Percentiles rank a stretch among this genome's conserved stretches.
These are phyloP conservation scores for Spilogale gracilis DNA, from an alignment of 2,113 vertebrate species.

Conservation along the genomic window DNA sequence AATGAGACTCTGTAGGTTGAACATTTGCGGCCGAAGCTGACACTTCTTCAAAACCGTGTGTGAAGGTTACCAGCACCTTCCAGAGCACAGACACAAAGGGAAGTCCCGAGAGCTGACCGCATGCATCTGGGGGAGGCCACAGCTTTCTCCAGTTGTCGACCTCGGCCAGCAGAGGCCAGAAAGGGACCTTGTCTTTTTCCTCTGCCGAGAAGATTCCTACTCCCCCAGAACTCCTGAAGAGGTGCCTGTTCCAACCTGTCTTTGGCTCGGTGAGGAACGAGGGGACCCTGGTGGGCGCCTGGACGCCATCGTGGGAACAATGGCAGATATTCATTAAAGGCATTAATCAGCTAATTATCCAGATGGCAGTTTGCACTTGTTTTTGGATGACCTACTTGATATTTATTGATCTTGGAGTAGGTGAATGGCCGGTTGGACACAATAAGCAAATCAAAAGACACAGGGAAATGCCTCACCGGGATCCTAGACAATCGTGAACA, in stretches of 20 bases:
- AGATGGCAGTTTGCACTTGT: background rate
- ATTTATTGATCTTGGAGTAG: background rate
- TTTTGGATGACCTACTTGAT: background rate
- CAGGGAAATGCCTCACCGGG: background rate
- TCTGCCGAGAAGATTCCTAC: background rate
- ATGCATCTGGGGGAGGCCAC: fast-evolving
- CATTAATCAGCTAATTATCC: background rate
- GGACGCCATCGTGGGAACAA: background rate
- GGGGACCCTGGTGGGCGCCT: background rate
- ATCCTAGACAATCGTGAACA: background rate
- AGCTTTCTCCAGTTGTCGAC: background rate
- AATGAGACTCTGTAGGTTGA: fast-evolving
- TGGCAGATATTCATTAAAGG: background rate
- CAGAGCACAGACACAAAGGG: background rate
- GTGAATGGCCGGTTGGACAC: background rate
- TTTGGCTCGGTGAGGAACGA: background rate
- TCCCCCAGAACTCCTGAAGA: background rate
- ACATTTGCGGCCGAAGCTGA: background rate
- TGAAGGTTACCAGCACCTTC: background rate
- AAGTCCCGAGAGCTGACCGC: background rate
- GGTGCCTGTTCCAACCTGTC: background rate
- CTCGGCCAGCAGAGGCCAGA: background rate
- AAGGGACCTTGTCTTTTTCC: background rate
- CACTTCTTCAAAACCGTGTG: fast-evolving
- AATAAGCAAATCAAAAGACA: background rate